phyloP scores from a whole-genome alignment of 1,140 invertebrate species.

The Akabosia matsudoensis region DNA sequence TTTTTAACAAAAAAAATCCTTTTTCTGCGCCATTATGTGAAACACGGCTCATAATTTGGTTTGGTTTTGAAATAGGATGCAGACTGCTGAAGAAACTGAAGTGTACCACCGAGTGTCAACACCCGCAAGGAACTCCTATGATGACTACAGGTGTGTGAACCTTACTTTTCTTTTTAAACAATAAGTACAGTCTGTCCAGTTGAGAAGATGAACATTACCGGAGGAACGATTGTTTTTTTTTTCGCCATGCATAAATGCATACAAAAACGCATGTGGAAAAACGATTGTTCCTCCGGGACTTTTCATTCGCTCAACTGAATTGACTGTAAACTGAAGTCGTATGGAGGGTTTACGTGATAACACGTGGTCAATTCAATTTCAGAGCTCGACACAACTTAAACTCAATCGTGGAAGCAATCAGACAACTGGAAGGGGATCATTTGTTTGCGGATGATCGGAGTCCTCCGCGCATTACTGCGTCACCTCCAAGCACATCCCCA shows the following conservation, averaged over 20 bases:
- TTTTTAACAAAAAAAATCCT: too few species aligned
- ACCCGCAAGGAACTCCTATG: constrained; percentile 11
- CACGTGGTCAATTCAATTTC: constrained; percentile 47
- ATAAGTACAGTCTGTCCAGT: too few species aligned
- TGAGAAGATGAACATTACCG: too few species aligned
- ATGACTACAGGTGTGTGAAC: constrained; percentile 11
- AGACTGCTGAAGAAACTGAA: constrained; percentile 7
- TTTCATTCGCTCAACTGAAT: too few species aligned
- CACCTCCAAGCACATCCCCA: constrained; percentile 30
- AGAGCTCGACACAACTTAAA: constrained; percentile 90
- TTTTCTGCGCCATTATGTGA: too few species aligned
- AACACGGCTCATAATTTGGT: not conserved
- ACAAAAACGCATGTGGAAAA: too few species aligned
- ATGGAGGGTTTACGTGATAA: not conserved
- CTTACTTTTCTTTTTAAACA: not conserved
- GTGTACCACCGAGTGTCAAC: constrained; percentile 7
- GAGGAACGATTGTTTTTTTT: too few species aligned
- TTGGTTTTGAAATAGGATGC: not conserved
- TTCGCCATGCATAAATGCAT: too few species aligned
- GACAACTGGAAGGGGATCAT: constrained; percentile 92
- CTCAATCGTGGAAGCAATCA: constrained; percentile 95
- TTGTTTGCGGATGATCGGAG: constrained; percentile 69
- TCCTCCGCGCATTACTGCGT: constrained; percentile 20
- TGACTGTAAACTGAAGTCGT: not conserved
- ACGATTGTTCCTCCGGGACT: too few species aligned